phyloP scores from a whole-genome alignment of 2,888 invertebrate genomes.

The Zootermopsis nevadensis region DNA sequence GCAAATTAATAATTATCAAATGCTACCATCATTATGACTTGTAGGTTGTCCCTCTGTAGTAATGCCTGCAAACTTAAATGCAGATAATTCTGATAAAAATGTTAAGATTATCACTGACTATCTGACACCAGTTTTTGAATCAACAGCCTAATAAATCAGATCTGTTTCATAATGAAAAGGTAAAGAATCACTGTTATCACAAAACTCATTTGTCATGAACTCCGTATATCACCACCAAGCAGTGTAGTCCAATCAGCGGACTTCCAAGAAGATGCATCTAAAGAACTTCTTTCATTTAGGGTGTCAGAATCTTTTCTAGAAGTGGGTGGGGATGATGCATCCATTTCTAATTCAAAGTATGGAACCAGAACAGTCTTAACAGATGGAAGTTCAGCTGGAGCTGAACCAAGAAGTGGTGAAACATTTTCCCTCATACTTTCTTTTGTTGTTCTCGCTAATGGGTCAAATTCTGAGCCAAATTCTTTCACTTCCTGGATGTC shows the following conservation, averaged over 20 bases:
- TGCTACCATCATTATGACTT: not conserved
- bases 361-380: constrained; percentile 2
- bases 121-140: not conserved
- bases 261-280: constrained; percentile 41
- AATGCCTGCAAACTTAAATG: not conserved
- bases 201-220: constrained; percentile 29
- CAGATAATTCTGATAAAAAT: not conserved
- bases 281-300: not conserved
- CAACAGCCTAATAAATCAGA: not conserved
- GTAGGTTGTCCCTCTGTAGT: not conserved
- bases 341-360: constrained; percentile 6
- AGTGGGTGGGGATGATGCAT: constrained; percentile 27
- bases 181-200: not conserved
- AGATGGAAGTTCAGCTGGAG: not conserved
- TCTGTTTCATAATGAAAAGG: not conserved
- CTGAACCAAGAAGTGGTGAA: not conserved
- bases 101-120: not conserved
- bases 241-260: constrained; percentile 49
- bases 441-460: not conserved
- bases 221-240: constrained; percentile 23
- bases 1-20: not conserved
- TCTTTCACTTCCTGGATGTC: not conserved
- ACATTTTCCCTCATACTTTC: not conserved
- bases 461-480: not conserved
- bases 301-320: not conserved